Base-by-base conservation (phyloP, 1,140 invertebrate genomes). In the Monochamus saltuarius region DNA sequence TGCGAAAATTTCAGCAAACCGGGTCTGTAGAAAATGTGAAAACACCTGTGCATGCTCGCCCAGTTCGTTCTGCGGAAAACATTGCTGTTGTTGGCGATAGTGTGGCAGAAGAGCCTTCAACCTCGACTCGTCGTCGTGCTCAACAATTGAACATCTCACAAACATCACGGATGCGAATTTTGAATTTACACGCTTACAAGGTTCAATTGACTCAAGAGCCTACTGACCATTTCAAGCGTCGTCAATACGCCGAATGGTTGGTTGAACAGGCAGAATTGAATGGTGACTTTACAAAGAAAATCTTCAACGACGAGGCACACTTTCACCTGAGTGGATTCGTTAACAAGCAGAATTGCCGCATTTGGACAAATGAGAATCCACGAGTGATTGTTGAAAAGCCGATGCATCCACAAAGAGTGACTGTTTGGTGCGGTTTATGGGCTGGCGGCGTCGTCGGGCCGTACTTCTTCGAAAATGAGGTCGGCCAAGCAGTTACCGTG, bases 11-110 rank as follows among this genome's bases (percentile, higher is more conserved):
- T 13, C 10, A 19, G 16, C 53, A 56, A 56, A 56, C 53, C 38
- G 40, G 53, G 40, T 56, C 53, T 56, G 53, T 43, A 56, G 53
- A 38, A 42, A 29, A 56, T 56, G 37, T 56, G 53, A 45, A 56
- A 56, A 56, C 53, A 56, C 38, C 53, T 17, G 53, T 56, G 53
- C 38, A 43, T 56, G 38, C 37, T 56, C 53, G 19, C 19, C 14
- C 46, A 7, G 46, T 29, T 49, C 22, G 22, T 29, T 29, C 22
- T 42, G 40, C n/a, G n/a, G n/a, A n/a, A n/a, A n/a, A n/a, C n/a
- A n/a, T n/a, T n/a, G 43, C 17, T 10, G 17, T 51, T n/a, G 49
- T 51, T 10, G 9, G 49, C 10, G n/a, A n/a, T n/a, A n/a, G n/a
- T n/a, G n/a, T n/a, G n/a, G n/a, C 45, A 47, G 45, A 11, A 47